Conservation (phyloP, 2,113 vertebrate species). For the Morone chrysops region DNA sequence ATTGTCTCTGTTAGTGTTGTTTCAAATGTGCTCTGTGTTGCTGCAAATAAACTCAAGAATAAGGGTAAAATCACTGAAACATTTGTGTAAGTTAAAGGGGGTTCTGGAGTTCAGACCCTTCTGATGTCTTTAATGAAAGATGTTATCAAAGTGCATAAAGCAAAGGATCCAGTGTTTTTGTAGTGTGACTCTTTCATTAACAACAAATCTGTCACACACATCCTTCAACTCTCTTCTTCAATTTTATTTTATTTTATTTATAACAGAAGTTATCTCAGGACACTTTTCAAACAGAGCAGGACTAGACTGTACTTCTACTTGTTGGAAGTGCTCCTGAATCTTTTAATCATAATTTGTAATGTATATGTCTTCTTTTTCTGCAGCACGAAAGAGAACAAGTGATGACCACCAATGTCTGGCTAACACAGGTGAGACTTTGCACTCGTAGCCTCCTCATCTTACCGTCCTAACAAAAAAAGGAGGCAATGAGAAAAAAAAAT, state of each 20-base stretch:
- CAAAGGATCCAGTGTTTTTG: neutral
- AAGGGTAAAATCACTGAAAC: no score
- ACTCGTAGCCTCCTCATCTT: conserved; percentile 3
- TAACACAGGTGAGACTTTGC: conserved; percentile 89
- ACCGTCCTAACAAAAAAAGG: neutral
- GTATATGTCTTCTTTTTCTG: conserved; percentile 29
- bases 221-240: neutral
- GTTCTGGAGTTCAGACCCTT: neutral
- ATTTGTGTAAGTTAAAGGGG: no score
- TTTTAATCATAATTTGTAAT: conserved; percentile 24
- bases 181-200: neutral
- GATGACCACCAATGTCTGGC: conserved; percentile 97
- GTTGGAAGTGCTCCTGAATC: conserved; percentile 1
- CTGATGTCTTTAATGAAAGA: conserved; percentile 8
- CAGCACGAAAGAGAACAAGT: conserved; percentile 95
- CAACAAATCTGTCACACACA: neutral
- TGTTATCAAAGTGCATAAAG: neutral
- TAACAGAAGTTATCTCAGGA: no score
- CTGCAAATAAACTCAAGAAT: no score
- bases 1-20: no score
- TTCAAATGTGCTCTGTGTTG: no score
- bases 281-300: no score
- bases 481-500: neutral
- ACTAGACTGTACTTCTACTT: no score
- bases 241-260: no score